Base-by-base conservation (phyloP, 2,888 invertebrate genomes). In the Oegoconia quadripuncta region DNA sequence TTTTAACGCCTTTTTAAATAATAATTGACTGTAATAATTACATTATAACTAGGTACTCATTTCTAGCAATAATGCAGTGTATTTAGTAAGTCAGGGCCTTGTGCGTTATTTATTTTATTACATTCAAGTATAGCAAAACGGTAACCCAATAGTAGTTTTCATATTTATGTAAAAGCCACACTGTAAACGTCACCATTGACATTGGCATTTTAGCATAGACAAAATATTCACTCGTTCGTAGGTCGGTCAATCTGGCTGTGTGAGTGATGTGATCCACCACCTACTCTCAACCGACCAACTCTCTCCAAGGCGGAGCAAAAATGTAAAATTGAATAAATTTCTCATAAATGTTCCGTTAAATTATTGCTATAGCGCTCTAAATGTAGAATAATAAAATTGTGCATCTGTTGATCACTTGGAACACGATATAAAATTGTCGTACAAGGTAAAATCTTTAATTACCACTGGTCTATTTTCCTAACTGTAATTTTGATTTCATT, bases 301-400 rank as follows among this genome's bases (percentile, higher is more conserved):
- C 27, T 36, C 32, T 27, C 36, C 13, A 25, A 30, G 29, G 52
- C 52, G 45, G 46, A 50, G 47, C 49, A 50, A 61, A 59, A 64
- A 69, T 65, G 62, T 64, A 53, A 53, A 55, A 62, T 55, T 59
- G 44, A 55, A 59, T 58, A 59, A 53, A 48, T 58, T 55, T 57
- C 34, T 57, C 34, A 46, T 33, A 43, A 53, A 46, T 58, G 54
- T 58, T 55, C 48, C 50, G 55, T 50, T 57, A 52, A 50, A 50
- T 52, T 59, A 59, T 57, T 64, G 51, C n/a, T n/a, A n/a, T n/a
- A n/a, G n/a, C n/a, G n/a, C 49, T 55, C 42, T 57, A 61, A 62
- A 67, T 68, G 59, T 59, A 55, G 52, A 40, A 36, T 50, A 50
- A 47, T 57, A 56, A 54, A 46, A 52, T 56, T 42, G 51, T 57